phyloP scores from a whole-genome alignment of 2,888 invertebrate genomes.

The Ophion costatus region DNA sequence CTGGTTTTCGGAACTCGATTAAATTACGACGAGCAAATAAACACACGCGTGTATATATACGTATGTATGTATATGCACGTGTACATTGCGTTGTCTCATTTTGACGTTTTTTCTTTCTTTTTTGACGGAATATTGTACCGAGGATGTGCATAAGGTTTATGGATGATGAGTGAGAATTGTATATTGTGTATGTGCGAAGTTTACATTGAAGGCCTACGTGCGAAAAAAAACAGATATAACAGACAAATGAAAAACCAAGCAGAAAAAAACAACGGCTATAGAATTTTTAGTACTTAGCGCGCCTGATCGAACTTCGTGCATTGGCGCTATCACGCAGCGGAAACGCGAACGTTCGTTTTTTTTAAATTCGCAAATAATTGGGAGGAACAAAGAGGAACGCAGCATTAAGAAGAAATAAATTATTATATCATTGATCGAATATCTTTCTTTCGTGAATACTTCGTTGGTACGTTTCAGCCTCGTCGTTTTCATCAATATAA shows the following conservation, averaged over 20 bases:
- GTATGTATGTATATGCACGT: conserved; percentile 13
- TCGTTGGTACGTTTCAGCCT: conserved; percentile 43
- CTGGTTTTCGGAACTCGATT: conserved; percentile 54
- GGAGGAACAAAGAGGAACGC: conserved; percentile 22
- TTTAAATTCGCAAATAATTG: conserved; percentile 48
- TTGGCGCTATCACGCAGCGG: conserved; percentile 43
- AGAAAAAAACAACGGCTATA: conserved; percentile 63
- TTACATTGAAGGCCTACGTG: conserved; percentile 67
- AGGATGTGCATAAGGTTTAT: conserved; percentile 49
- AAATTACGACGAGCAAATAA: conserved; percentile 45
- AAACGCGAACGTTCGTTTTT: conserved; percentile 57
- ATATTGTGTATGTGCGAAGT: conserved; percentile 63
- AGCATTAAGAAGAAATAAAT: conserved; percentile 47
- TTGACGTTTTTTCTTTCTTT: conserved; percentile 57
- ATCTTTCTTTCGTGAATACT: conserved; percentile 43
- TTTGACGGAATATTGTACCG: conserved; percentile 53
- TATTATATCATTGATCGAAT: conserved; percentile 49
- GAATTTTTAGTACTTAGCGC: conserved; percentile 67
- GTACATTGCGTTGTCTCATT: conserved; percentile 47
- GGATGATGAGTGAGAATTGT: conserved; percentile 63
- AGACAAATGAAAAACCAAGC: conserved; percentile 23
- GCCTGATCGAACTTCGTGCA: conserved; percentile 61
- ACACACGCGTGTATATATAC: not conserved
- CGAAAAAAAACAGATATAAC: conserved; percentile 40
- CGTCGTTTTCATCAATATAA: conserved; percentile 52